Evolutionary conservation across 1,140 invertebrate species (phyloP).

Genomic region (Carposina sasakii): DNA sequence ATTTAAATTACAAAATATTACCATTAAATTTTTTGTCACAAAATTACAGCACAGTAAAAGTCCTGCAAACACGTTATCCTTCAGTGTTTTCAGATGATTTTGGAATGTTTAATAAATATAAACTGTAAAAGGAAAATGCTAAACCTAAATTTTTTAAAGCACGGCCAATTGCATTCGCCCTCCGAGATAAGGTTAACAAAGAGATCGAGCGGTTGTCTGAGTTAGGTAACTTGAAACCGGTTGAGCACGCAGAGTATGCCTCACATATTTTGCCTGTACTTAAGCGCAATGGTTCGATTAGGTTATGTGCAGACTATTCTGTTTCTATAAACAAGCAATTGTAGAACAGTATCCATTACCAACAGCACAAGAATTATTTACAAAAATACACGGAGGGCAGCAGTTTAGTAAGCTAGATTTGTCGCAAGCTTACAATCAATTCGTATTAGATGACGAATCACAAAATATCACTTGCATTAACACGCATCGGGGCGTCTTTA

Average conservation of each 20-base stretch:
- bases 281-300: not conserved
- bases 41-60: not conserved
- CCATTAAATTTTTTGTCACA: not conserved
- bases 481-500: constrained; percentile 22
- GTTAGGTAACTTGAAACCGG: not conserved
- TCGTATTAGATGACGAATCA: constrained; percentile 24
- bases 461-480: constrained; percentile 17
- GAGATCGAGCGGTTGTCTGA: not conserved
- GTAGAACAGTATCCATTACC: not conserved
- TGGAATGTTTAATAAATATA: not conserved
- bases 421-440: constrained; percentile 9
- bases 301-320: constrained; percentile 1
- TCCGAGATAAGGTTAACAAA: not conserved
- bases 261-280: not conserved
- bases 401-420: constrained; percentile 1
- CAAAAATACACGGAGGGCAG: not conserved
- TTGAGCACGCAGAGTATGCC: not conserved
- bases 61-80: not conserved
- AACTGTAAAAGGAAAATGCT: not conserved
- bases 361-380: not conserved
- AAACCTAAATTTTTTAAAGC: not conserved
- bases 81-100: not conserved
- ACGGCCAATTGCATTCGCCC: not conserved
- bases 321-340: not conserved
- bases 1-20: not conserved